Percentiles rank a stretch among this genome's conserved stretches.
Evolutionary conservation across 2,888 invertebrate species (phyloP).

Genomic region (Hyposoter didymator): DNA sequence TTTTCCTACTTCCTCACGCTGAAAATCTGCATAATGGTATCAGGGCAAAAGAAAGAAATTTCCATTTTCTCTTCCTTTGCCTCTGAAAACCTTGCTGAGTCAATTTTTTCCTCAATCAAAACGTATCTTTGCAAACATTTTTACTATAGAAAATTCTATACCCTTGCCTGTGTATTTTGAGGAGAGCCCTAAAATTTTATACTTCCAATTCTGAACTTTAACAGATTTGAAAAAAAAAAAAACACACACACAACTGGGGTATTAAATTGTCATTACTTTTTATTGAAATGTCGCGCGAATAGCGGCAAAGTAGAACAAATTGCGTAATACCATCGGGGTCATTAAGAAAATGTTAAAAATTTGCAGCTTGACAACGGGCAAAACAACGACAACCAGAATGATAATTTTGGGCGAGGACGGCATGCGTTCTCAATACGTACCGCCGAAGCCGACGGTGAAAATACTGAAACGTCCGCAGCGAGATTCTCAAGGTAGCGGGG

Average conservation of each 20-base stretch:
- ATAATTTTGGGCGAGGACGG: slow-evolving; percentile 92
- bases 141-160: too few species aligned
- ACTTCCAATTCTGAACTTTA: too few species aligned
- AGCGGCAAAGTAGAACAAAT: neutral
- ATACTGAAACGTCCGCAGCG: slow-evolving; percentile 91
- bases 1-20: neutral
- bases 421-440: slow-evolving; percentile 91
- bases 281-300: neutral
- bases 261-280: too few species aligned
- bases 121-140: neutral
- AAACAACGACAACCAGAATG: slow-evolving; percentile 85
- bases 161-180: too few species aligned
- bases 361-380: slow-evolving; percentile 73
- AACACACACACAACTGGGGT: too few species aligned
- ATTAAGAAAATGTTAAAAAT: neutral
- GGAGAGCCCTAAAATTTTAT: too few species aligned
- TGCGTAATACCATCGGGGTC: too few species aligned
- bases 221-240: too few species aligned
- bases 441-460: slow-evolving; percentile 93
- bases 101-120: neutral
- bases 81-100: neutral
- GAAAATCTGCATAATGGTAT: neutral
- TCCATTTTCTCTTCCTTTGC: neutral
- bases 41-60: neutral
- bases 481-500: slow-evolving; percentile 83